phyloP scores from a whole-genome alignment of 1,140 invertebrate species.

The Neodiprion virginianus region DNA sequence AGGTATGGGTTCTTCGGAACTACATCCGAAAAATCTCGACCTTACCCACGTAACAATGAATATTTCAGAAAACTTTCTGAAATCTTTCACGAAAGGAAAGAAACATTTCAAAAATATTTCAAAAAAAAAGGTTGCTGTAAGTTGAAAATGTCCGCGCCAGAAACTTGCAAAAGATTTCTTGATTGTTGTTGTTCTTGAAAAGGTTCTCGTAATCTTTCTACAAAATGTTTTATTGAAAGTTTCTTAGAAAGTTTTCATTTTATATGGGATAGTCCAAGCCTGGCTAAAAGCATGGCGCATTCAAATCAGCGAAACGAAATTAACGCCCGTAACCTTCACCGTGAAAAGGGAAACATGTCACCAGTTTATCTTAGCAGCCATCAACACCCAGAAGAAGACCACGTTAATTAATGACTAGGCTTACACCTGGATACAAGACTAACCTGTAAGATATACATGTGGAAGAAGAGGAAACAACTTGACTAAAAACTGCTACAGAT shows the following conservation, averaged over 20 bases:
- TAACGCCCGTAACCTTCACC: conserved; percentile 37
- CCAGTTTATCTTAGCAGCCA: conserved; percentile 26
- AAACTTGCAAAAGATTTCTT: no score
- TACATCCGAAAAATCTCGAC: background rate
- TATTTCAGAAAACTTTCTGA: no score
- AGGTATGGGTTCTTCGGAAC: background rate
- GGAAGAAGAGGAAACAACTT: conserved; percentile 27
- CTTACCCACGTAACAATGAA: background rate
- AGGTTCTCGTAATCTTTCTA: no score
- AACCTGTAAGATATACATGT: conserved; percentile 26
- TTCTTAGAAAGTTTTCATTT: no score
- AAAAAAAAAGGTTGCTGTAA: no score
- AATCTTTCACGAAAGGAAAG: no score
- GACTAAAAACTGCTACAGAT: conserved; percentile 19
- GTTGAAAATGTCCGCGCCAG: no score
- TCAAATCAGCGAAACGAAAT: conserved; percentile 29
- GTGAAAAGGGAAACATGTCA: conserved; percentile 21
- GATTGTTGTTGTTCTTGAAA: no score
- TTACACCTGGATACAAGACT: conserved; percentile 28
- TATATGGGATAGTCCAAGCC: conserved; percentile 12
- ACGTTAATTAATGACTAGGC: conserved; percentile 28
- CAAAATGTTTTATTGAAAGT: no score
- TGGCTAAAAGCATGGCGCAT: conserved; percentile 43
- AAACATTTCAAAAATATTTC: no score
- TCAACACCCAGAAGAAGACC: conserved; percentile 7